Conservation (phyloP, 2,113 vertebrate species). For the Hydropotes inermis region DNA sequence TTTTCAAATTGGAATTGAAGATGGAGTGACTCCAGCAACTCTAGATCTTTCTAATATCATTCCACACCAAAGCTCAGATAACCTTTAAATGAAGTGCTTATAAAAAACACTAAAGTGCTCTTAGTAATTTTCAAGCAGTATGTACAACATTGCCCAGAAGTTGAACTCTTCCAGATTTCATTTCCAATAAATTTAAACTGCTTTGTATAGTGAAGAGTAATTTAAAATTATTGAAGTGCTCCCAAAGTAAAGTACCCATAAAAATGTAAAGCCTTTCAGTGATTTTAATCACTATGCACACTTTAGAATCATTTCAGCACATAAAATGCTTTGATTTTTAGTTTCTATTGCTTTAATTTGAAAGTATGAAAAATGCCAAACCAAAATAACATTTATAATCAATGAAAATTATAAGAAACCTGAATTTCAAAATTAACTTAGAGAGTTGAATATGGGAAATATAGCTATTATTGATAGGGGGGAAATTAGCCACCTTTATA, state of each 20-base stretch:
- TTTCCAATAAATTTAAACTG: constrained; percentile 82
- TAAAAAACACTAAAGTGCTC: constrained; percentile 65
- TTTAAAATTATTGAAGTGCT: constrained; percentile 81
- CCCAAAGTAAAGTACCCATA: constrained; percentile 69
- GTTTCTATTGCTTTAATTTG: constrained; percentile 71
- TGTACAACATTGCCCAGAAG: constrained; percentile 74
- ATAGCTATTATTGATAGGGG: not conserved
- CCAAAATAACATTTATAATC: constrained; percentile 56
- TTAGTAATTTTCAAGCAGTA: constrained; percentile 73
- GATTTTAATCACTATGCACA: constrained; percentile 72
- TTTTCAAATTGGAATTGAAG: constrained; percentile 35
- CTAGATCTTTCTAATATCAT: constrained; percentile 39
- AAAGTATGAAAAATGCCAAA: constrained; percentile 58
- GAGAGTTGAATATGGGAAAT: not conserved
- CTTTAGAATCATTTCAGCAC: constrained; percentile 68
- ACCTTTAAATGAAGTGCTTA: constrained; percentile 70
- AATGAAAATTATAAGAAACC: constrained; percentile 30
- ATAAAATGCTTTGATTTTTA: constrained; percentile 61
- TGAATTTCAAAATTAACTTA: constrained; percentile 29
- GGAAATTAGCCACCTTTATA: not conserved
- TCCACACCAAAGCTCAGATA: constrained; percentile 28
- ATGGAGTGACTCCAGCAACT: constrained; percentile 11
- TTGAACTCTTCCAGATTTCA: constrained; percentile 76
- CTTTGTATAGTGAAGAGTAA: constrained; percentile 74
- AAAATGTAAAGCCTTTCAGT: constrained; percentile 75